Percentiles rank a stretch among this genome's conserved stretches.
Evolutionary conservation across 2,888 invertebrate species (phyloP).

Genomic region (Bursaphelenchus okinawaensis): DNA sequence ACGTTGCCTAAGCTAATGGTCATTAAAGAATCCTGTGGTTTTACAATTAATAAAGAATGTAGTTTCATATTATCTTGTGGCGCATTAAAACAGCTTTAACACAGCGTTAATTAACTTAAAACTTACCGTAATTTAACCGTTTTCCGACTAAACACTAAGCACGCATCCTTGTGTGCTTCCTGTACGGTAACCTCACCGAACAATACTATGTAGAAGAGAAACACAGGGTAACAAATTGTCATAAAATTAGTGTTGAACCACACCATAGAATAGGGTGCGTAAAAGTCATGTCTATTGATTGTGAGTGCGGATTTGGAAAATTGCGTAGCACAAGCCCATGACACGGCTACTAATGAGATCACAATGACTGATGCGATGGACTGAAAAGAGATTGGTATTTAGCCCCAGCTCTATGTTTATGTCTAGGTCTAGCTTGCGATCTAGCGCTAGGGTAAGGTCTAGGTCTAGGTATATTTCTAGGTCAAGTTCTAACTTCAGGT

Average conservation of each 20-base stretch:
- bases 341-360: conserved; percentile 39
- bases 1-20: no score
- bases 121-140: conserved; percentile 20
- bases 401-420: no score
- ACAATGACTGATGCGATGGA: conserved; percentile 25
- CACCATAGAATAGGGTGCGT: conserved; percentile 51
- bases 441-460: no score
- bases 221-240: conserved; percentile 51
- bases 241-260: conserved; percentile 54
- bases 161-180: conserved; percentile 19
- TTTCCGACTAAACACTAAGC: conserved; percentile 29
- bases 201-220: conserved; percentile 24
- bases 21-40: no score
- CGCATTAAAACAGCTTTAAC: conserved; percentile 1
- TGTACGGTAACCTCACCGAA: conserved; percentile 2
- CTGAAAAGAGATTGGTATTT: conserved; percentile 11
- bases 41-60: conserved; percentile 15
- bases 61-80: conserved; percentile 6
- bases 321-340: conserved; percentile 51
- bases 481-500: no score
- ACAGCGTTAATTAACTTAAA: no score
- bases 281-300: conserved; percentile 35
- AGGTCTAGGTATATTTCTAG: no score
- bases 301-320: conserved; percentile 50
- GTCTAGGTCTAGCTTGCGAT: no score